These are phyloP conservation scores for Phengaris arion DNA, from an alignment of 2,888 invertebrate genomes.

Conservation along the genomic window DNA sequence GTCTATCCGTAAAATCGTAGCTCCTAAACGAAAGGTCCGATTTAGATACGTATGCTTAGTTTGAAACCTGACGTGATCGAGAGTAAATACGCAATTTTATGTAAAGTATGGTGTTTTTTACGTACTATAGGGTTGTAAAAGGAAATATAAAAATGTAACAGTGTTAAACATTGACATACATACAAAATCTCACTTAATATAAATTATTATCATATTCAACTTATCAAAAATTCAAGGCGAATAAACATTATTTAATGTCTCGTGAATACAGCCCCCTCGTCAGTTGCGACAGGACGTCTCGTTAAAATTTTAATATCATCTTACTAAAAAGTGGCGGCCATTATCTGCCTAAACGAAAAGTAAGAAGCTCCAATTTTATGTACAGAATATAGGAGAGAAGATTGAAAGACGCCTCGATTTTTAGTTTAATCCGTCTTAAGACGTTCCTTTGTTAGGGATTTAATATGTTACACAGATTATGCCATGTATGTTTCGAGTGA, in stretches of 20 bases:
- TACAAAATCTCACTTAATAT: background rate
- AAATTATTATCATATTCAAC: background rate
- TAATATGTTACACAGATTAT: conserved; percentile 1
- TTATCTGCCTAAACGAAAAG: conserved; percentile 16
- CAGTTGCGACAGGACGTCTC: conserved; percentile 19
- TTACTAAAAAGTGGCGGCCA: conserved; percentile 24
- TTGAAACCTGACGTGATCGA: no score
- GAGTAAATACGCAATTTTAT: no score
- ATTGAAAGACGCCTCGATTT: background rate
- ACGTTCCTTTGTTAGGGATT: background rate
- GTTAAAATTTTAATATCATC: conserved; percentile 26
- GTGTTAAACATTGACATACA: no score
- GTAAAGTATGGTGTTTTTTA: no score
- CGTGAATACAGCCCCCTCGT: background rate
- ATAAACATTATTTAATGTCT: background rate
- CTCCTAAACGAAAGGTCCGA: no score
- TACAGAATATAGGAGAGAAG: background rate
- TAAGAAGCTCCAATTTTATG: conserved; percentile 15
- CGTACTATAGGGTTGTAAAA: no score
- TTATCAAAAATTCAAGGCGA: conserved; percentile 5
- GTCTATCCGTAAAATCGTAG: no score
- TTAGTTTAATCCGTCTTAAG: conserved; percentile 1
- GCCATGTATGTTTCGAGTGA: conserved; percentile 12
- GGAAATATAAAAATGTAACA: no score
- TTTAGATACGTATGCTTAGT: no score